Percentiles rank a stretch among this genome's conserved stretches.
Conservation (phyloP, 2,888 invertebrate genomes). For the Ophion ventricosus region DNA sequence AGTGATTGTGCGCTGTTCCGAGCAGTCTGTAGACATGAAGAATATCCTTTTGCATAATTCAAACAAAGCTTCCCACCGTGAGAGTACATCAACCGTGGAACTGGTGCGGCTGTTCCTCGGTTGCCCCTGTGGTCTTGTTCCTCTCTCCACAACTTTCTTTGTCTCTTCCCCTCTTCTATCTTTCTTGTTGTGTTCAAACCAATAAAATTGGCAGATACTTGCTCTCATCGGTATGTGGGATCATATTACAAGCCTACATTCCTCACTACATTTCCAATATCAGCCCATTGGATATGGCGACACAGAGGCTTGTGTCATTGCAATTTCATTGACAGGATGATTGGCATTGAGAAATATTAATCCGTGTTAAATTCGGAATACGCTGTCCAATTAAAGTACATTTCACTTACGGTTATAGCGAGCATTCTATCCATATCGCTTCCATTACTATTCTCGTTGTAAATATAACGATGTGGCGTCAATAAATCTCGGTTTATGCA, state of each 20-base stretch:
- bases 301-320: constrained; percentile 20
- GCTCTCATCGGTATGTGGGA: constrained; percentile 21
- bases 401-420: too few species aligned
- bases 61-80: constrained; percentile 40
- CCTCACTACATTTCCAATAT: constrained; percentile 38
- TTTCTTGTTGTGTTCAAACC: constrained; percentile 26
- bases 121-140: constrained; percentile 32
- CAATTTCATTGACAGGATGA: constrained; percentile 40
- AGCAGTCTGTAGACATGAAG: constrained; percentile 18
- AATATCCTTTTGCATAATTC: constrained; percentile 57
- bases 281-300: constrained; percentile 36
- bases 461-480: background rate
- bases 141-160: constrained; percentile 21
- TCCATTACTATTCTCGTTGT: background rate
- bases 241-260: constrained; percentile 13
- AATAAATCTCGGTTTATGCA: constrained; percentile 6
- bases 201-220: constrained; percentile 42
- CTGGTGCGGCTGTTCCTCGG: constrained; percentile 47
- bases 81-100: constrained; percentile 37
- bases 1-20: background rate
- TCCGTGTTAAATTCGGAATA: background rate
- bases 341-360: background rate
- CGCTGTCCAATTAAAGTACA: background rate
- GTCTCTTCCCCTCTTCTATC: background rate
- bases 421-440: background rate